Evolutionary conservation across 2,888 invertebrate genomes (phyloP).

Genomic region (Chymomyza fuscimana): DNA sequence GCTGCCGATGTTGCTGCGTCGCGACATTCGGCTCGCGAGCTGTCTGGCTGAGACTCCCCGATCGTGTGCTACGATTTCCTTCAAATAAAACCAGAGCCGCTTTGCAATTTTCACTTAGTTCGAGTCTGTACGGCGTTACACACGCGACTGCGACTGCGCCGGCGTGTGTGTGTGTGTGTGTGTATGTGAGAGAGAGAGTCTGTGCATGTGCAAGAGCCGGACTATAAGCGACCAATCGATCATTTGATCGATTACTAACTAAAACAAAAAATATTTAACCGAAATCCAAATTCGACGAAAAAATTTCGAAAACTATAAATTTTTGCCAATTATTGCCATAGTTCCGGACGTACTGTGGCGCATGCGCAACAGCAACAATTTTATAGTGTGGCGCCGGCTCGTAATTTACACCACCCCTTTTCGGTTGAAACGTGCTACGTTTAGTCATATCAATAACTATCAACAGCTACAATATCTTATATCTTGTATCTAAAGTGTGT

Average conservation of each 20-base stretch:
- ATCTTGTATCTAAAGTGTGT: neutral
- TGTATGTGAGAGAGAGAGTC: slow-evolving; percentile 25
- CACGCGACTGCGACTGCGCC: slow-evolving; percentile 53
- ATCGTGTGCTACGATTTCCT: slow-evolving; percentile 56
- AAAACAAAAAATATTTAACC: neutral
- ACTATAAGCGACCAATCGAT: slow-evolving; percentile 10
- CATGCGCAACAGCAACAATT: neutral
- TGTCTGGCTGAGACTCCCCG: slow-evolving; percentile 48
- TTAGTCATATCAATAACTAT: neutral
- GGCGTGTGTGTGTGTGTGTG: slow-evolving; percentile 31
- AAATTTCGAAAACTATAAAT: neutral
- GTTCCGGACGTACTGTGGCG: neutral
- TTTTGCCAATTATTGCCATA: neutral
- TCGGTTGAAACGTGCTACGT: neutral
- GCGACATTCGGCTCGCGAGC: slow-evolving; percentile 26
- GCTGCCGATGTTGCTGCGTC: slow-evolving; percentile 2
- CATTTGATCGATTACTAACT: slow-evolving; percentile 2
- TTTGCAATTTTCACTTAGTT: slow-evolving; percentile 77
- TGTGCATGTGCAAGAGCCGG: slow-evolving; percentile 4
- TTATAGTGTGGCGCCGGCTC: neutral
- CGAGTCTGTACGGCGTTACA: slow-evolving; percentile 69
- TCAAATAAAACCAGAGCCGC: slow-evolving; percentile 73
- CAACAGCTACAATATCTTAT: slow-evolving; percentile 1
- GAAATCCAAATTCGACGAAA: neutral
- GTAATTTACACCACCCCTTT: neutral